Base-by-base conservation (phyloP, 2,113 vertebrate species). In the Noturus placidus region DNA sequence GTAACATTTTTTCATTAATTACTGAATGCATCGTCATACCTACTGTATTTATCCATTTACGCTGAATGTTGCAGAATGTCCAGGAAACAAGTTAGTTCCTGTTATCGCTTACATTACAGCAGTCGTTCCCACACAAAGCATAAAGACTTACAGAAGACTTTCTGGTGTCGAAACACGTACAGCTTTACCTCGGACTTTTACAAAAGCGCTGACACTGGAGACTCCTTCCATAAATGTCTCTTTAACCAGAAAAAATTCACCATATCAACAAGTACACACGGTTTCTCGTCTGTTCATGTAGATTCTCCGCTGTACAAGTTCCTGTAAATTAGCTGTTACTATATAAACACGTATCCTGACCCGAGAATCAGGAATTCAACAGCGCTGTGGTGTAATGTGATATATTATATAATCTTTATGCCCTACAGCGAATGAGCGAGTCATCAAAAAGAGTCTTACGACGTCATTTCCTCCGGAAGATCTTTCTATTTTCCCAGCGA, bases 401-500 rank as follows among this genome's bases (percentile, higher is more conserved):
- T 27, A 15, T 8, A 6, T 56, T 46, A 50, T 76, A 59, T 27
- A 42, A 25, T 17, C 35, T 61, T 17, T 7, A n/a, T 27, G 35
- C 17, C 27, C 20, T n/a, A 65, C 15, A 33, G 72, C 33, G 13
- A 54, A 46, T 22, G 11, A 81, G 46, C 13, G 13, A 69, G 30
- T 83, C 52, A 78, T 22, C 4, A 25, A 86, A 85, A 63, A 33
- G 27, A 25, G 22, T 95, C 97, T 80, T 97, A 97, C 96, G 96
- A 95, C 87, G 81, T 95, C 94, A 91, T 93, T 96, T 89, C 85
- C 92, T 86, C 91, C 91, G 77, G 96, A 95, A 92, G 95, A 95
- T 91, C 94, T 90, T 91, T 96, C 96, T 91, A 97, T 96, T 93
- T 96, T 97, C 90, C 97, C 97, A 83, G 95, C 90, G 46, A 97